These are phyloP conservation scores for Acrobeloides nanus DNA, from an alignment of 2,888 invertebrate genomes.

Conservation along the genomic window DNA sequence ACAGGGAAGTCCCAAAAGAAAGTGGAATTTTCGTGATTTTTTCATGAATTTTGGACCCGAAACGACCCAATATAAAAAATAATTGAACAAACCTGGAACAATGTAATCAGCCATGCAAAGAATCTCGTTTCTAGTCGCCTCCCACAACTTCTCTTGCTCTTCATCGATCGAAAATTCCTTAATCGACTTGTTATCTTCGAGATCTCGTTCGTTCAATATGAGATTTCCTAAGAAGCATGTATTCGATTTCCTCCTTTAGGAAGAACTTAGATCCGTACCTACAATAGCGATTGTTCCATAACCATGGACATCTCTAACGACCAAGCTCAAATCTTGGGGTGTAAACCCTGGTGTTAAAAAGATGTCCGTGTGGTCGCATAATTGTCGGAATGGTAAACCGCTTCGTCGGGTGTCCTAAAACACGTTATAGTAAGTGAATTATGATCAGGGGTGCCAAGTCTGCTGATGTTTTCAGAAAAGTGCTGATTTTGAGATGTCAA, in stretches of 20 bases:
- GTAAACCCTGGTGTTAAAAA: slow-evolving; percentile 21
- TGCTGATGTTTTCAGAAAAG: not conserved
- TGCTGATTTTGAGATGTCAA: too few species aligned
- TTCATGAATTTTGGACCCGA: not conserved
- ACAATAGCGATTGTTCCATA: slow-evolving; percentile 23
- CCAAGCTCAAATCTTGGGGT: slow-evolving; percentile 15
- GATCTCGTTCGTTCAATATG: slow-evolving; percentile 13
- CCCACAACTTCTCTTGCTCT: slow-evolving; percentile 15
- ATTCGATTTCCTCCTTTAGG: not conserved
- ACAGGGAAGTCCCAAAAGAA: too few species aligned
- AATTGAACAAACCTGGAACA: slow-evolving; percentile 15
- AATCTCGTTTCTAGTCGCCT: slow-evolving; percentile 14
- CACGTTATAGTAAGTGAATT: too few species aligned
- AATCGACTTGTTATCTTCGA: slow-evolving; percentile 6
- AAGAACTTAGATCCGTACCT: slow-evolving; percentile 8
- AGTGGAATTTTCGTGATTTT: slow-evolving; percentile 1
- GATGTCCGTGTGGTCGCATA: slow-evolving; percentile 22
- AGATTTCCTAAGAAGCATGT: slow-evolving; percentile 12
- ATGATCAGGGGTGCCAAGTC: too few species aligned
- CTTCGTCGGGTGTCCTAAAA: slow-evolving; percentile 13
- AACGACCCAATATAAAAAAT: too few species aligned
- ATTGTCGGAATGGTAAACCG: slow-evolving; percentile 14
- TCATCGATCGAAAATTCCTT: slow-evolving; percentile 10
- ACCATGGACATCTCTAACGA: slow-evolving; percentile 19
- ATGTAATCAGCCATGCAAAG: slow-evolving; percentile 18